A percentile compares a stretch with the other conserved stretches of the same genome.
These are phyloP conservation scores for Dromas ardeola DNA, from an alignment of 2,113 vertebrate genomes.

Conservation along the genomic window DNA sequence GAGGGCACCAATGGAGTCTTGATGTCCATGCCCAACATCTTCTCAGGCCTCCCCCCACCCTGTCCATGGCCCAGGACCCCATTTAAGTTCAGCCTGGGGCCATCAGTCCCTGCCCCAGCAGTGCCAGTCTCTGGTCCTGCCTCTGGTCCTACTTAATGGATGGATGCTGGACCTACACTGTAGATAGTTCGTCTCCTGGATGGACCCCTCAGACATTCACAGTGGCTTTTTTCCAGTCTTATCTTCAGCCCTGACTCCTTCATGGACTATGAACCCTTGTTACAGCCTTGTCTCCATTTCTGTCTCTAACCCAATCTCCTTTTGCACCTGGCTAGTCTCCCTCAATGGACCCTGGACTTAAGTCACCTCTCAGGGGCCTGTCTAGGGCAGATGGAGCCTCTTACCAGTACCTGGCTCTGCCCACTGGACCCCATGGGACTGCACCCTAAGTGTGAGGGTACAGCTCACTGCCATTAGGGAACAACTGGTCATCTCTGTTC, in stretches of 20 bases:
- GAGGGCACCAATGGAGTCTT: not conserved
- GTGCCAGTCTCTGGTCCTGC: not conserved
- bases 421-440: not conserved
- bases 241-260: not conserved
- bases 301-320: not conserved
- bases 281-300: not conserved
- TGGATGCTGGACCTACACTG: not conserved
- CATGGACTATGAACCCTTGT: not conserved
- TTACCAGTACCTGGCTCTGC: not conserved
- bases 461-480: not conserved
- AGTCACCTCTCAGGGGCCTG: not conserved
- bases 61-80: not conserved
- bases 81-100: not conserved
- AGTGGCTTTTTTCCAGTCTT: not conserved
- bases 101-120: not conserved
- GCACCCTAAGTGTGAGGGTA: fast-evolving
- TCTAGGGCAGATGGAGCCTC: not conserved
- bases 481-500: not conserved
- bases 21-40: not conserved
- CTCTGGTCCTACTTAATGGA: not conserved
- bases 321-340: not conserved
- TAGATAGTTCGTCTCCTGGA: not conserved
- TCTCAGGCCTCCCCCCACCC: not conserved
- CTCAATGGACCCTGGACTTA: not conserved
- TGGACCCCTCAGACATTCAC: not conserved